Percentiles rank a stretch among this genome's conserved stretches.
Evolutionary conservation across 2,888 invertebrate genomes (phyloP).

Genomic region (Trilocha varians): DNA sequence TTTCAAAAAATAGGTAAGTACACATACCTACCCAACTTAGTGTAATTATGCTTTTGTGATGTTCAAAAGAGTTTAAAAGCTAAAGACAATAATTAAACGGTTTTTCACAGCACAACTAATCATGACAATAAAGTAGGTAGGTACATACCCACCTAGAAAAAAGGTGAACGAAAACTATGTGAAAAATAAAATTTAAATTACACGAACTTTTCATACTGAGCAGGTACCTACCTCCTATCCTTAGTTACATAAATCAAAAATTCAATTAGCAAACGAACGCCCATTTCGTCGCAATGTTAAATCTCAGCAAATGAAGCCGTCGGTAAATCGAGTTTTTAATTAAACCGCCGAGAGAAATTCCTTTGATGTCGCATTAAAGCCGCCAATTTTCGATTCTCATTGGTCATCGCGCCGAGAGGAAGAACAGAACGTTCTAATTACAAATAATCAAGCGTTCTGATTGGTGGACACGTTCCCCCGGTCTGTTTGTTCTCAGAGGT

Average conservation of each 20-base stretch:
- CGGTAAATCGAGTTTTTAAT: conserved; percentile 41
- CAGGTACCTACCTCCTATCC: no score
- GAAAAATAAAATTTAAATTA: no score
- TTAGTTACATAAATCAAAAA: conserved; percentile 19
- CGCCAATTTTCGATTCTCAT: conserved; percentile 60
- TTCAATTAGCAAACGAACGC: conserved; percentile 20
- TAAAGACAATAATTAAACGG: no score
- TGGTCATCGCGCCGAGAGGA: conserved; percentile 65
- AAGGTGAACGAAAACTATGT: no score
- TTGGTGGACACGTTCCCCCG: conserved; percentile 62
- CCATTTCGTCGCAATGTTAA: conserved; percentile 41
- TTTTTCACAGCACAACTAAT: no score
- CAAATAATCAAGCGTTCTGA: conserved; percentile 69
- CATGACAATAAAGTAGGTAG: no score
- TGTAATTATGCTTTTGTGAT: no score
- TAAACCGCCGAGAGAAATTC: conserved; percentile 43
- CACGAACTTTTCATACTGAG: no score
- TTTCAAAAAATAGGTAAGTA: no score
- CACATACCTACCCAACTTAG: no score
- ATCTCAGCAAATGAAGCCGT: conserved; percentile 42
- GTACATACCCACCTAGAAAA: no score
- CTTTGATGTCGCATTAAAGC: conserved; percentile 39
- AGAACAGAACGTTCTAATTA: conserved; percentile 69
- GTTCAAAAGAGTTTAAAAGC: no score
- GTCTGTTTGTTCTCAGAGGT: conserved; percentile 65